Conservation (phyloP, 2,113 vertebrate genomes). For the Microtus pennsylvanicus region DNA sequence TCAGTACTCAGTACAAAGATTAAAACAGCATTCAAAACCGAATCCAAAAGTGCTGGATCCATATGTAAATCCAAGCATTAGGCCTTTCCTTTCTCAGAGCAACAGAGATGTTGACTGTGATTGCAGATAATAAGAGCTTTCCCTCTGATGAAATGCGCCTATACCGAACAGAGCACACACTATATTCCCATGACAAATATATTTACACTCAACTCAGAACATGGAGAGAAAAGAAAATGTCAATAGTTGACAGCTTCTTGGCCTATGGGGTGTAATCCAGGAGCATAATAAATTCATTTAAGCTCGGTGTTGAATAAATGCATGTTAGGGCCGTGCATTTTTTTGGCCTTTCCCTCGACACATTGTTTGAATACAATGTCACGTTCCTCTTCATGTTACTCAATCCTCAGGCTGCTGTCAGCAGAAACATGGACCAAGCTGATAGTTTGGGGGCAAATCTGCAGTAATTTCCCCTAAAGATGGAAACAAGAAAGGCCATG, state of each 20-base stretch:
- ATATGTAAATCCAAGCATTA: constrained; percentile 53
- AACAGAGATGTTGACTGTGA: constrained; percentile 71
- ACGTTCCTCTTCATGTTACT: constrained; percentile 52
- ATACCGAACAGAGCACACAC: constrained; percentile 55
- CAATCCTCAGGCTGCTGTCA: constrained; percentile 72
- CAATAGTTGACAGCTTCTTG: constrained; percentile 81
- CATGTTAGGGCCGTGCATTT: constrained; percentile 45
- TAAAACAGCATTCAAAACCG: neutral
- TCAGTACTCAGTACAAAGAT: constrained; percentile 19
- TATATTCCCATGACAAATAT: constrained; percentile 77
- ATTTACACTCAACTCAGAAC: constrained; percentile 76
- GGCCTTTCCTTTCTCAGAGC: constrained; percentile 57
- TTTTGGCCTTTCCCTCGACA: constrained; percentile 64
- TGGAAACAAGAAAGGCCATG: constrained; percentile 28
- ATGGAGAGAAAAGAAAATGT: constrained; percentile 80
- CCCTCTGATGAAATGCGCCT: constrained; percentile 71
- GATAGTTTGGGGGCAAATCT: constrained; percentile 65
- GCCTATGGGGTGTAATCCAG: constrained; percentile 77
- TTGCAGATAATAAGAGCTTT: constrained; percentile 75
- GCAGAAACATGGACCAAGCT: constrained; percentile 68
- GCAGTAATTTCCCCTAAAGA: constrained; percentile 66
- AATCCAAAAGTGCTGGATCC: constrained; percentile 32
- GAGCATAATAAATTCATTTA: constrained; percentile 80
- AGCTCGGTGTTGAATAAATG: constrained; percentile 77
- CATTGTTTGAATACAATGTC: constrained; percentile 74